These are phyloP conservation scores for Leuciscus waleckii DNA, from an alignment of 2,797 vertebrate genomes.

Conservation along the genomic window DNA sequence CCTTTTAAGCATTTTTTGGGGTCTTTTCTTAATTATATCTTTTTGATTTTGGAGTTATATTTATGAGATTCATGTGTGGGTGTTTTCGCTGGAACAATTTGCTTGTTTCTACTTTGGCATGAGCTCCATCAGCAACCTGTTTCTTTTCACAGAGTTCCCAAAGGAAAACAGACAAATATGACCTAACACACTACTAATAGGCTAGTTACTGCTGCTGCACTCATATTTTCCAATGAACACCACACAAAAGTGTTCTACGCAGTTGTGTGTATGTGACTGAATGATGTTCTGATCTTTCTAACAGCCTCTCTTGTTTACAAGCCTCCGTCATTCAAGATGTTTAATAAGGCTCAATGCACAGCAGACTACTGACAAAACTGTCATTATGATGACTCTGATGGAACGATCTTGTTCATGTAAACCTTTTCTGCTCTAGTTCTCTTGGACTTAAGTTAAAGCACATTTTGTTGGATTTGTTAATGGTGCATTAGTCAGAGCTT, in stretches of 20 bases:
- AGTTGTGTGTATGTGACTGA: slow-evolving; percentile 2
- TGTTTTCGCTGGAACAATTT: neutral
- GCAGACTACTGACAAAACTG: neutral
- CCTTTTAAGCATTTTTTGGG: no score
- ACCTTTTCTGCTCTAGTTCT: neutral
- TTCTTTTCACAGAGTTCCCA: slow-evolving; percentile 17
- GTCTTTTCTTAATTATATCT: neutral
- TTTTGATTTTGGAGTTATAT: neutral
- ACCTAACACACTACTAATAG: slow-evolving; percentile 21
- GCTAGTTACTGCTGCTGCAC: slow-evolving; percentile 14
- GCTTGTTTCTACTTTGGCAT: slow-evolving; percentile 22
- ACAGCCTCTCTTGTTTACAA: neutral
- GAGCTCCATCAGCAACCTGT: slow-evolving; percentile 12
- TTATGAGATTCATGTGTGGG: neutral
- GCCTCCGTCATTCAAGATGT: neutral
- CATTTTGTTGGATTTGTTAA: slow-evolving; percentile 19
- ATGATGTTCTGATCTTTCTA: neutral
- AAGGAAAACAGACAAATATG: slow-evolving; percentile 11
- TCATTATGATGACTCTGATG: neutral
- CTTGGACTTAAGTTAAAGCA: slow-evolving; percentile 7
- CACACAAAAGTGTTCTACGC: slow-evolving; percentile 12
- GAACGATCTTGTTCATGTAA: neutral
- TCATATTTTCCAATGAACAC: slow-evolving; percentile 39
- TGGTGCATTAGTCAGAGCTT: neutral
- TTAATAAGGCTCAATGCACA: neutral